Evolutionary conservation across 2,113 vertebrate genomes (phyloP).

Genomic region (Seriola aureovittata): DNA sequence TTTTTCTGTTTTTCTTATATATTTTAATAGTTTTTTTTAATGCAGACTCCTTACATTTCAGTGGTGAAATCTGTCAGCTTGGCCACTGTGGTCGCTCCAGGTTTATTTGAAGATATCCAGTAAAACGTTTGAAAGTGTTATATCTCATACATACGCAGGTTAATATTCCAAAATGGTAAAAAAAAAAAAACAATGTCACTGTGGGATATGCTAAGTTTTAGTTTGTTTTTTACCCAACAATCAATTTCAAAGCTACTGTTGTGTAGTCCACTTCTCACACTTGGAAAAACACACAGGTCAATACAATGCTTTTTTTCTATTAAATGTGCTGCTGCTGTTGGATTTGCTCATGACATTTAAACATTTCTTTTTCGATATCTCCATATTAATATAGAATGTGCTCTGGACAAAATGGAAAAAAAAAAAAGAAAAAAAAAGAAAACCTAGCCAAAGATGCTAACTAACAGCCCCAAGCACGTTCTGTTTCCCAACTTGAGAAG

Average conservation of each 20-base stretch:
- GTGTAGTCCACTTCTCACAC: slow-evolving; percentile 44
- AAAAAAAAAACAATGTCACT: slow-evolving; percentile 35
- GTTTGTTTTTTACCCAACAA: slow-evolving; percentile 7
- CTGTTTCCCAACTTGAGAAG: slow-evolving; percentile 59
- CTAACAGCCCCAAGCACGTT: slow-evolving; percentile 64
- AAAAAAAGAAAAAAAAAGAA: slow-evolving; percentile 26
- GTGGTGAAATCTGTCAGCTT: slow-evolving; percentile 31
- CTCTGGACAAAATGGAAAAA: slow-evolving; percentile 47
- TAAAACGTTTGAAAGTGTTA: slow-evolving; percentile 60
- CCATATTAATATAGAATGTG: slow-evolving; percentile 65
- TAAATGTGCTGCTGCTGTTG: slow-evolving; percentile 68
- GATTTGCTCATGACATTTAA: slow-evolving; percentile 47
- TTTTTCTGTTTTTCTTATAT: slow-evolving; percentile 6
- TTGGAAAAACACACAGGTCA: slow-evolving; percentile 42
- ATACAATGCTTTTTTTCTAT: slow-evolving; percentile 15
- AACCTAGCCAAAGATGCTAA: slow-evolving; percentile 77
- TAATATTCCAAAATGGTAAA: slow-evolving; percentile 42
- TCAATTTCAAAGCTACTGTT: slow-evolving; percentile 35
- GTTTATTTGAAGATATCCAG: slow-evolving; percentile 51
- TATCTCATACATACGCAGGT: slow-evolving; percentile 27
- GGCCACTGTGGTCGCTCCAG: slow-evolving; percentile 10
- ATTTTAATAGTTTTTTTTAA: slow-evolving; percentile 15
- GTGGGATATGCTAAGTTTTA: slow-evolving; percentile 35
- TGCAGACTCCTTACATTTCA: slow-evolving; percentile 73
- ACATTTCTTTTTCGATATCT: slow-evolving; percentile 50